Base-by-base conservation (phyloP, 2,888 invertebrate genomes). In the Metalampra italica region DNA sequence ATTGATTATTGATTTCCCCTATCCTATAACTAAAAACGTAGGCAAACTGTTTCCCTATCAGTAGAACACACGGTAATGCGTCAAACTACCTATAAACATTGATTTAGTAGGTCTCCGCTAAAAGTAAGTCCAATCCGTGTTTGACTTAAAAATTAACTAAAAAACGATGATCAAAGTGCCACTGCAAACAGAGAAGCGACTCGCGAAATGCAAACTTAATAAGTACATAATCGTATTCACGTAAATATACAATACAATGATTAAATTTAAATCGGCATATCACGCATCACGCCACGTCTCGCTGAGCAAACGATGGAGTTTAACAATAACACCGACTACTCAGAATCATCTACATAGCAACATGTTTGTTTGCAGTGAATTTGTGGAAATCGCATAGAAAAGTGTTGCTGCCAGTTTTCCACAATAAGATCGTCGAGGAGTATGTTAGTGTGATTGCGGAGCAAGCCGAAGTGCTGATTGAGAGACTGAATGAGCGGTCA, bases 391-490 rank as follows among this genome's bases (percentile, higher is more conserved):
- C 71, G 0, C 89, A 93, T 47, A 76, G 93, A 43, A 92, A 91
- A 77, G 78, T 92, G 29, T 75, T 94, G 37, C 88, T 92, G 12
- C 93, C 93, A 1, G 90, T 93, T 0, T 94, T 94, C 64, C 92
- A 92, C 64, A 93, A 92, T 64, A 91, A 91, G 67, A 88, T 93
- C 41, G 80, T 94, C 12, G 91, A 93, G 52, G 90, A 91, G 51
- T 94, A 93, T 64, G 71, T 93, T 9, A 86, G 82, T 3, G 88
- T 92, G 0, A 92, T 94, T 60, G 87, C 90, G 32, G 90, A 91
- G 43, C 92, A 93, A 66, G 75, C 90, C 0, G 60, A 75, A 4
- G 78, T 91, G 9, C 74, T 94, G 15, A 59, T 89, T 0, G 71
- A 90, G 2, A 81, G 85, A 49, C 71, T 94, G 1, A 55, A 57